Base-by-base conservation (phyloP, 2,113 vertebrate species). In the Neogobius melanostomus region DNA sequence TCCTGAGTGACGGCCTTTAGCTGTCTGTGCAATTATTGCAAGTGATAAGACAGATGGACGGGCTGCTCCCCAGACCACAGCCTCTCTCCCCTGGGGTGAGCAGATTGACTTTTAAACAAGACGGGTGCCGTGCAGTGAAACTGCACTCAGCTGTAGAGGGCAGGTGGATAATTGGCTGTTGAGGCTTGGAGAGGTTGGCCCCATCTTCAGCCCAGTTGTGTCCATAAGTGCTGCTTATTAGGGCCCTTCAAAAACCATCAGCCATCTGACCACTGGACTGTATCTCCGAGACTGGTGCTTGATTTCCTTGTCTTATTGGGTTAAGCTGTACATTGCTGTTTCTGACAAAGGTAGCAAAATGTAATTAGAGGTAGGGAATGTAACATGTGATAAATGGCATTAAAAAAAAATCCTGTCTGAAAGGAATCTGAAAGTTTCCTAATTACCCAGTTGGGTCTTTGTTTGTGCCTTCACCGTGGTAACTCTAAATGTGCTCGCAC, bases 21-120 rank as follows among this genome's bases (percentile, higher is more conserved):
- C 36, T 68, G 68, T 17, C 68, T 71, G 60, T 60, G 8, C 53
- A 28, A 11, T 56, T 21, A 56, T 28, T 6, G 10, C 53, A 44
- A 44, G 48, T 51, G 44, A 48, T 3, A 50, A 64, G 74, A 68
- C 66, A 74, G 78, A 78, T 64, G 71, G 67, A 77, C 85, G 82
- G 80, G 77, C 79, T 77, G 79, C 73, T 72, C 7, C 52, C 9
- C 68, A 10, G 10, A 59, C 61, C 53, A 42, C 8, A 28, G 48
- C 17, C 62, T 51, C 48, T 47, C 48, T 81, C 80, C 71, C 85
- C 68, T 46, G 71, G 68, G 76, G 66, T 64, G 8, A 36, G 3
- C 76, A 75, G 83, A 85, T 77, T 82, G 85, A 86, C 72, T 85
- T 85, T 87, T 75, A 85, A 87, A 84, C 80, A 82, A 66, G 80